phyloP scores from a whole-genome alignment of 2,797 vertebrate species.

The Steatocranus sp. region DNA sequence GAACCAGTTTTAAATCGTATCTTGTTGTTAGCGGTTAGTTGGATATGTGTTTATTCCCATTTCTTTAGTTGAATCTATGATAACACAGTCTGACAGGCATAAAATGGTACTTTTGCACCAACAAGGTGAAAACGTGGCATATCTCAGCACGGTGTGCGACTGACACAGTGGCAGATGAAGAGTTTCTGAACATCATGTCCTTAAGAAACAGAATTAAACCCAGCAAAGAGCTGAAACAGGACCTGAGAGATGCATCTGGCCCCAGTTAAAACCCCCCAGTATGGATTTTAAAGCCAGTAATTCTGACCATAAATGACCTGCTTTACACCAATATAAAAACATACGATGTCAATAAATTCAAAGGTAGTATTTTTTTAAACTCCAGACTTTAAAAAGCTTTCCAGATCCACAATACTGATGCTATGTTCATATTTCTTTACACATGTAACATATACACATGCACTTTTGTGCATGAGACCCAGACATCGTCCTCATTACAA shows the following conservation, averaged over 20 bases:
- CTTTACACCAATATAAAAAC: not conserved
- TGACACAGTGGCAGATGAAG: fast-evolving
- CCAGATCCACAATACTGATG: fast-evolving
- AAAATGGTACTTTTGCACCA: not conserved
- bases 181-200: not conserved
- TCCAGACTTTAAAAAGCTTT: not conserved
- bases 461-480: not conserved
- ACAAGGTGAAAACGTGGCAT: not conserved
- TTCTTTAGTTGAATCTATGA: not conserved
- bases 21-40: not conserved
- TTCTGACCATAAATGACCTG: not conserved
- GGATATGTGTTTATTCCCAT: fast-evolving
- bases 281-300: not conserved
- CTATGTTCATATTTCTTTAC: not conserved
- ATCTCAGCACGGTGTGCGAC: not conserved
- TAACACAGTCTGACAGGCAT: not conserved
- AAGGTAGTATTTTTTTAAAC: not conserved
- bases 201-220: not conserved
- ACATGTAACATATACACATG: not conserved
- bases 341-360: not conserved
- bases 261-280: not conserved
- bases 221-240: not conserved
- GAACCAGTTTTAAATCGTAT: not conserved
- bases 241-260: not conserved
- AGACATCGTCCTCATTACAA: not conserved